phyloP scores from a whole-genome alignment of 1,140 invertebrate species.

The Chironomus striatipennis region DNA sequence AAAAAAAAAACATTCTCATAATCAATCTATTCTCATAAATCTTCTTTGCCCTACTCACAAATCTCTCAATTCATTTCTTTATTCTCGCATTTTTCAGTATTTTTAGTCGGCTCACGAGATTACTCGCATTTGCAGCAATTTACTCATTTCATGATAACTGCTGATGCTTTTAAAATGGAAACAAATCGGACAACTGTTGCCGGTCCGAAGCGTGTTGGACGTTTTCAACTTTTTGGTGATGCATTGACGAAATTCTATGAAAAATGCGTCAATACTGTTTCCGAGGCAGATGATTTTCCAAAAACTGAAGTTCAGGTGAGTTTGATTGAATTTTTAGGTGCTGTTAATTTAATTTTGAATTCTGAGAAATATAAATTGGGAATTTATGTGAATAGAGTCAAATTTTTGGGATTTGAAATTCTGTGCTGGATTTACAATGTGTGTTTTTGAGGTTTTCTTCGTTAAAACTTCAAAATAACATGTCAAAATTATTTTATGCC shows the following conservation, averaged over 20 bases:
- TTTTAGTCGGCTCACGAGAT: constrained; percentile 62
- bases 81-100: constrained; percentile 52
- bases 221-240: constrained; percentile 75
- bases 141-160: constrained; percentile 70
- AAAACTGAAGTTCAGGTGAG: constrained; percentile 77
- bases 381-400: too few species aligned
- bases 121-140: constrained; percentile 72
- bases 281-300: constrained; percentile 63
- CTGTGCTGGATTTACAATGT: too few species aligned
- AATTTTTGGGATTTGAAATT: too few species aligned
- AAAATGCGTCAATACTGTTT: constrained; percentile 77
- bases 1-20: too few species aligned
- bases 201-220: constrained; percentile 50
- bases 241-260: constrained; percentile 70
- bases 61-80: not conserved
- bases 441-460: too few species aligned
- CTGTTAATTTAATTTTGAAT: too few species aligned
- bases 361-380: too few species aligned
- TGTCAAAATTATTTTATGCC: too few species aligned
- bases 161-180: constrained; percentile 52
- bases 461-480: too few species aligned
- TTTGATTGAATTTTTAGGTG: too few species aligned
- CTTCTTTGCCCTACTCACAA: too few species aligned
- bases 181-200: constrained; percentile 40
- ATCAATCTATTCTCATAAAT: too few species aligned